Base-by-base conservation (phyloP, 2,888 invertebrate genomes). In the Polydrusus tereticollis region DNA sequence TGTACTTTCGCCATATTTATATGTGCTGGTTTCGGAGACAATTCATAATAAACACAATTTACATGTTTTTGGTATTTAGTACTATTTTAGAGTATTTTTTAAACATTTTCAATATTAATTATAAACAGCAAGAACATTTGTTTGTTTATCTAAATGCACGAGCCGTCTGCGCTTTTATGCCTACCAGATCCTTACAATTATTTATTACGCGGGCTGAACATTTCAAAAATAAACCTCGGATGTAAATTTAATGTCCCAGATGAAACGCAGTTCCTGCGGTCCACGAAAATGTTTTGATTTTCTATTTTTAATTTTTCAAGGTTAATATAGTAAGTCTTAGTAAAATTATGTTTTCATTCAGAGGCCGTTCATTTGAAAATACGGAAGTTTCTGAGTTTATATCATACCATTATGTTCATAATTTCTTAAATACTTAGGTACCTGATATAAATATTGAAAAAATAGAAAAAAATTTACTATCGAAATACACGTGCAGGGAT, bases 211-310 rank as follows among this genome's bases (percentile, higher is more conserved):
- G 50, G 59, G 10, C 16, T 45, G 20, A 59, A 47, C 45, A 41
- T 65, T 60, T 59, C 52, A 41, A 71, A 71, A 71, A 71, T 71
- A 71, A 70, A 71, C 70, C 41, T 50, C 64, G 70, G 70, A 71
- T 71, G 70, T 55, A 47, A 38, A 59, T 64, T 60, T 71, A 60
- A 70, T 57, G 58, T 64, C 41, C 58, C 55, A 65, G 50, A 57
- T 65, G 36, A 14, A 60, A 71, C 70, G 65, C 58, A 71, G 60
- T 60, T 65, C 58, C 64, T 76, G 23, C 68, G 41, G 41, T 38
- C 58, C 52, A 41, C 50, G 38, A 60, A 68, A 60, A 52, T 23
- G 43, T 50, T 60, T 66, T 45, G 29, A 57, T 14, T 57, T 60
- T 68, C 41, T 60, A 68, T 60, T 68, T 68, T 38, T 20, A 52